These are phyloP conservation scores for Anarrhichthys ocellatus DNA, from an alignment of 2,113 vertebrate genomes.

Conservation along the genomic window DNA sequence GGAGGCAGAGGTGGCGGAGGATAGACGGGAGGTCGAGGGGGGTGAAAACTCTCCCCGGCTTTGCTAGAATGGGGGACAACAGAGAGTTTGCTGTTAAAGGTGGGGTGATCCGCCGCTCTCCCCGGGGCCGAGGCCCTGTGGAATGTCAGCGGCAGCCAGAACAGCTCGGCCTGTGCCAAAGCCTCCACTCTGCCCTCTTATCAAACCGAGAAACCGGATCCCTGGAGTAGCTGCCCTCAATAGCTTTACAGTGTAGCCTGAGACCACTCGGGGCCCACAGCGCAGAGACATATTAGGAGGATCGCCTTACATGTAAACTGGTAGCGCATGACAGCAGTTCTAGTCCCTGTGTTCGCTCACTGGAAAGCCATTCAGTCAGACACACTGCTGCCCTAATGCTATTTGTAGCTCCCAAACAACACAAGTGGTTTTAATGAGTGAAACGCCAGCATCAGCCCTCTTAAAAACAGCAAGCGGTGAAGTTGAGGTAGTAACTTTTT, in stretches of 20 bases:
- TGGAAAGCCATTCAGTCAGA: constrained; percentile 25
- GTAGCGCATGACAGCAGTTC: constrained; percentile 51
- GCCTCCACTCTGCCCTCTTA: constrained; percentile 70
- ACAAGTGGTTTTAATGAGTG: constrained; percentile 43
- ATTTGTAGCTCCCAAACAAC: constrained; percentile 36
- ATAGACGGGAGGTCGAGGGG: constrained; percentile 18
- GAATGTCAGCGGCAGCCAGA: constrained; percentile 75
- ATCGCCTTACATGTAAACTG: constrained; percentile 68
- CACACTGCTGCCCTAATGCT: constrained; percentile 11
- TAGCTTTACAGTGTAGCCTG: constrained; percentile 65
- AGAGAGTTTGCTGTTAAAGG: constrained; percentile 57
- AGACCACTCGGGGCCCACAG: constrained; percentile 56
- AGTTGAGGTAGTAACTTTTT: constrained; percentile 50
- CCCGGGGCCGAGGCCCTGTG: constrained; percentile 50
- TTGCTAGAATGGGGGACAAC: constrained; percentile 35
- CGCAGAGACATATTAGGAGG: constrained; percentile 46
- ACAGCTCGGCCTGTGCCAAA: constrained; percentile 58
- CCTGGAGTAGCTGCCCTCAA: constrained; percentile 62
- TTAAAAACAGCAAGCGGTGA: constrained; percentile 38
- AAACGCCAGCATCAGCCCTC: constrained; percentile 35
- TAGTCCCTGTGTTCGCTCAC: constrained; percentile 28
- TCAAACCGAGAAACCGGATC: constrained; percentile 74
- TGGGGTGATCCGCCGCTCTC: constrained; percentile 58
- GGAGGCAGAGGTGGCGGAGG: constrained; percentile 37
- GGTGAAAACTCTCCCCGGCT: constrained; percentile 48